Base-by-base conservation (phyloP, 2,888 invertebrate genomes). In the Callyntrura sp. region DNA sequence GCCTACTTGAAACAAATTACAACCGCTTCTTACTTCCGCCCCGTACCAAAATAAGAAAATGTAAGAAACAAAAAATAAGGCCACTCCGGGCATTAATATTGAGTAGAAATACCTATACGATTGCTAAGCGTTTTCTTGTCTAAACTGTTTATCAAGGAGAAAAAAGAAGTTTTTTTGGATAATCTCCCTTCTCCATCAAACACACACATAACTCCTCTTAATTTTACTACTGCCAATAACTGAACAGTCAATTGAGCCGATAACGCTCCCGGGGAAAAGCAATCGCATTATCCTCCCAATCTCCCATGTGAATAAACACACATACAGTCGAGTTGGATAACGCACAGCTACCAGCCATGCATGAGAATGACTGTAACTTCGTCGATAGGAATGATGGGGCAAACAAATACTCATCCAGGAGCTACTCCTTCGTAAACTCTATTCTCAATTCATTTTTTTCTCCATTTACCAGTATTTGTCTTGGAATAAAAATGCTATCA, bases 221-320 rank as follows among this genome's bases (percentile, higher is more conserved):
- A 60, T 60, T 60, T 60, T 20, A 60, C 20, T 60, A 23, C 6
- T 65, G 28, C n/a, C n/a, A n/a, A n/a, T n/a, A n/a, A n/a, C n/a
- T n/a, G n/a, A n/a, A n/a, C n/a, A n/a, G 65, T 28, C 17, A 9
- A 45, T 65, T 65, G 23, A 65, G 48, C 62, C 45, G 82, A 82
- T 82, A 82, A 45, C 25, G 35, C 82, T 65, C 82, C 4, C 45
- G 82, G 65, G 82, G 25, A 82, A 8, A 11, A 45, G 48, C 14
- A 20, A 9, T 28, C 12, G 23, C 76, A 60, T 8, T 55, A 55
- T 0, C 1, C n/a, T 28, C 28, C 60, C 3, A 20, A 60, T 20
- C 4, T n/a, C n/a, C n/a, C n/a, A n/a, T n/a, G n/a, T n/a, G n/a
- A n/a, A n/a, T n/a, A n/a, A n/a, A n/a, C n/a, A n/a, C n/a, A n/a